phyloP scores from a whole-genome alignment of 53 echinoderm and acorn worm genomes.

The Luidia sarsii region DNA sequence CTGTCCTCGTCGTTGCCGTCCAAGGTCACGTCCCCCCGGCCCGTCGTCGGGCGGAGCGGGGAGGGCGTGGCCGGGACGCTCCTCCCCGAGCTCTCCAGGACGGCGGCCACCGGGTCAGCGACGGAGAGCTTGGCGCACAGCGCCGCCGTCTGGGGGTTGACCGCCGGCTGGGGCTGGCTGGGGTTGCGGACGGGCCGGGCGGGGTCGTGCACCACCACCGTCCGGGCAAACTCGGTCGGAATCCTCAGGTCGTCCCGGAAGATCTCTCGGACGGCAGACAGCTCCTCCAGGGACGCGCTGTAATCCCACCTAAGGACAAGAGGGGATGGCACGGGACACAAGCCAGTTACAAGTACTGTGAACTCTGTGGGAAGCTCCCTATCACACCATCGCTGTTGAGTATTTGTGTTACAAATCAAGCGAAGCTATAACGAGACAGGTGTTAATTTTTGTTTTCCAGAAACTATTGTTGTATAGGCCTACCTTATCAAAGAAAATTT shows the following conservation, averaged over 20 bases:
- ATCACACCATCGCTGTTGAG: too few species aligned
- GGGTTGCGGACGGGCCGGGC: conserved; percentile 59
- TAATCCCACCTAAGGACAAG: conserved; percentile 76
- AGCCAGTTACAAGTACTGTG: neutral
- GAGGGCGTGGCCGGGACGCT: conserved; percentile 25
- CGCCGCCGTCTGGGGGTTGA: conserved; percentile 85
- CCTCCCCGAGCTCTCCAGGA: conserved; percentile 45
- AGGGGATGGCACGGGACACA: neutral
- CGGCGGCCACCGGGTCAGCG: conserved; percentile 61
- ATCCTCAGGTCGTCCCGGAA: conserved; percentile 77
- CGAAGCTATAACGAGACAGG: too few species aligned
- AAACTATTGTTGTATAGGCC: too few species aligned
- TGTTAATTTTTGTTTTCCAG: too few species aligned
- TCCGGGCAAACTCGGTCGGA: conserved; percentile 74
- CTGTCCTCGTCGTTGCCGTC: conserved; percentile 69
- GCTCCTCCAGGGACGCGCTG: conserved; percentile 69
- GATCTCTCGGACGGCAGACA: conserved; percentile 65
- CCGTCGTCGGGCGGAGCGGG: conserved; percentile 27
- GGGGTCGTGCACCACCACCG: conserved; percentile 80
- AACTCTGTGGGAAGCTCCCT: neutral
- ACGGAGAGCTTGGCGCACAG: conserved; percentile 78
- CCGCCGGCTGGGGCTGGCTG: conserved; percentile 63
- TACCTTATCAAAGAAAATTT: too few species aligned
- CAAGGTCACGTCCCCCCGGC: conserved; percentile 34
- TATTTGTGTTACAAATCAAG: too few species aligned